Conservation (phyloP, 2,113 vertebrate genomes). For the Sisor rabdophorus region DNA sequence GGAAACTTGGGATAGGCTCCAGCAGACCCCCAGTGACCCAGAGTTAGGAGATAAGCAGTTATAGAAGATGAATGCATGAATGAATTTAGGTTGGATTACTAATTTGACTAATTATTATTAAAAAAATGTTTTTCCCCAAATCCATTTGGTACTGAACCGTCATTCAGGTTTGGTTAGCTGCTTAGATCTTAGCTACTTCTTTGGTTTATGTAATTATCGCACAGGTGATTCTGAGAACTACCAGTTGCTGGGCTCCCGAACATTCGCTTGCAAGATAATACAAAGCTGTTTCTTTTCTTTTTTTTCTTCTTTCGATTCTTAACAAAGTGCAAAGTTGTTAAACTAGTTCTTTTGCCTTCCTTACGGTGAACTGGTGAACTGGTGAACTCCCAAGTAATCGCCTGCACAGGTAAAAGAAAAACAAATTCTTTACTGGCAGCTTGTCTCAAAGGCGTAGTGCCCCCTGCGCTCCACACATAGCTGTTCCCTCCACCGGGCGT, state of each 20-base stretch:
- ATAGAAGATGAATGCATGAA: too few species aligned
- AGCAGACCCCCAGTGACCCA: too few species aligned
- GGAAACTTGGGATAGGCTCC: too few species aligned
- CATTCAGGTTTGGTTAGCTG: not conserved
- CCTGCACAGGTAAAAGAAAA: conserved; percentile 10
- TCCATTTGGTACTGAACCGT: not conserved
- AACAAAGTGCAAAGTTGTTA: conserved; percentile 37
- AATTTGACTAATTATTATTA: too few species aligned
- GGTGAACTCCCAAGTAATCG: conserved; percentile 18
- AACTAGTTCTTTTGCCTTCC: conserved; percentile 30
- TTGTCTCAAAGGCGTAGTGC: not conserved
- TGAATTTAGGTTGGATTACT: too few species aligned
- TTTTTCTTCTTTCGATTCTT: conserved; percentile 9
- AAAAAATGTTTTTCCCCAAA: not conserved
- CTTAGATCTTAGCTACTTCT: too few species aligned
- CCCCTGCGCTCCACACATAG: not conserved
- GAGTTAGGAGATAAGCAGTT: too few species aligned
- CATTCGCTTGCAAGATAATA: not conserved
- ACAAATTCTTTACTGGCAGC: conserved; percentile 13
- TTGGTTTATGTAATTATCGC: too few species aligned
- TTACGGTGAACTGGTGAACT: conserved; percentile 6
- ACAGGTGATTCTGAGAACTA: not conserved
- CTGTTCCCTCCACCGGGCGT: conserved; percentile 4
- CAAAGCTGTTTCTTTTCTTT: conserved; percentile 10
- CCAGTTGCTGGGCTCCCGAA: not conserved